These are phyloP conservation scores for Aphidius gifuensis DNA, from an alignment of 1,140 invertebrate species.

Conservation along the genomic window DNA sequence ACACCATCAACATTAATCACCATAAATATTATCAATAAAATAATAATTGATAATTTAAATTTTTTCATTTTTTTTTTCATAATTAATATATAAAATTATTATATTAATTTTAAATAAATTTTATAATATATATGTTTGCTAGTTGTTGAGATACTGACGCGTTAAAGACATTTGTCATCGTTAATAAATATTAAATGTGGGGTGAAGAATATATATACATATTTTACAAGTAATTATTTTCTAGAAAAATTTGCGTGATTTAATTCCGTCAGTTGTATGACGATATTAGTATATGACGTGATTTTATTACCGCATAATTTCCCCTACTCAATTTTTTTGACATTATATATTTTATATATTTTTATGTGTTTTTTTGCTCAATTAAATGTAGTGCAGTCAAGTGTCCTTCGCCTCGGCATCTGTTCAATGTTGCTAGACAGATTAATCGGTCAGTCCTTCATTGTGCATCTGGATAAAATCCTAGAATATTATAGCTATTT, in stretches of 20 bases:
- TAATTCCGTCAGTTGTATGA: not conserved
- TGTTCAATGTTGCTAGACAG: not conserved
- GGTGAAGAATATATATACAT: not conserved
- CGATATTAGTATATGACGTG: not conserved
- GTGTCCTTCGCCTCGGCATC: no score
- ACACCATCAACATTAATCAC: conserved; percentile 1
- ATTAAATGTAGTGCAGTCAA: no score
- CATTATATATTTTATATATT: no score
- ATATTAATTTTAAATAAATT: conserved; percentile 3
- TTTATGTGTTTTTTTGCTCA: no score
- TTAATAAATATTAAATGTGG: conserved; percentile 4
- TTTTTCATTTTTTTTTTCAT: conserved; percentile 3
- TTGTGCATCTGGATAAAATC: conserved; percentile 1
- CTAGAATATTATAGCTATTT: not conserved
- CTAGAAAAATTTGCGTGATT: not conserved
- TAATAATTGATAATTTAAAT: conserved; percentile 5
- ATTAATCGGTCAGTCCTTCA: not conserved
- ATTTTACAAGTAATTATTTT: not conserved
- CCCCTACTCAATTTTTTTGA: not conserved
- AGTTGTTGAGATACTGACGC: conserved; percentile 4
- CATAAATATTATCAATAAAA: conserved; percentile 7
- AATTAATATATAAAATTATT: no score
- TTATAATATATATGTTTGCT: not conserved
- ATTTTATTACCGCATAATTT: conserved; percentile 8
- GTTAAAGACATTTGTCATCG: conserved; percentile 3